Conservation (phyloP, 2,888 invertebrate species). For the Trissolcus brochymenae region DNA sequence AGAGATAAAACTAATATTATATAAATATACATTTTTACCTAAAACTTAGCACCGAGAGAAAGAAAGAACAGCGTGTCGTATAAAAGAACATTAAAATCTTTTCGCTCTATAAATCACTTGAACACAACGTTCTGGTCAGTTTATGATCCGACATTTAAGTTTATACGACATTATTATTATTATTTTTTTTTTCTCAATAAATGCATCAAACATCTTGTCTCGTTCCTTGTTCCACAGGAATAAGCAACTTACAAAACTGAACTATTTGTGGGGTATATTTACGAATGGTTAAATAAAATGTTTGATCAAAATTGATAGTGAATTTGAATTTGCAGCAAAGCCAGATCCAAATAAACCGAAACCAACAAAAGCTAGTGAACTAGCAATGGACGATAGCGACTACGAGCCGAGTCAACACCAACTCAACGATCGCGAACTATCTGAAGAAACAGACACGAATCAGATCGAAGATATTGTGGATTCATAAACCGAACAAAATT, state of each 20-base stretch:
- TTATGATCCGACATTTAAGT: too few species aligned
- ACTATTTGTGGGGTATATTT: not conserved
- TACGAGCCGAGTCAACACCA: slow-evolving; percentile 7
- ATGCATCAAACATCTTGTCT: not conserved
- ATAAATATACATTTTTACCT: too few species aligned
- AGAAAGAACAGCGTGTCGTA: not conserved
- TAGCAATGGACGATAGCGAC: slow-evolving; percentile 15
- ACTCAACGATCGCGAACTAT: slow-evolving; percentile 8
- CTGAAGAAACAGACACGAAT: slow-evolving; percentile 9
- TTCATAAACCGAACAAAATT: not conserved
- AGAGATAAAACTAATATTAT: too few species aligned
- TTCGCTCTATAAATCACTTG: slow-evolving; percentile 5
- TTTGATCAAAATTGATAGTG: not conserved
- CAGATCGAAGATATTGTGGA: not conserved
- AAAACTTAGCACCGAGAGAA: too few species aligned
- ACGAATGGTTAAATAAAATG: not conserved
- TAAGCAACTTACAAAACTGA: too few species aligned
- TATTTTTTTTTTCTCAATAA: too few species aligned
- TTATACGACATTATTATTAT: too few species aligned
- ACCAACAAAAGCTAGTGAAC: not conserved
- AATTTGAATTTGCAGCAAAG: not conserved
- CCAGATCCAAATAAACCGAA: not conserved
- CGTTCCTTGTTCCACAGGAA: not conserved
- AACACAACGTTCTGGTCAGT: too few species aligned
- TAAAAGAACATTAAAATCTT: slow-evolving; percentile 19